These are phyloP conservation scores for Platynereis dumerilii DNA, from an alignment of 2,888 invertebrate genomes.

Conservation along the genomic window DNA sequence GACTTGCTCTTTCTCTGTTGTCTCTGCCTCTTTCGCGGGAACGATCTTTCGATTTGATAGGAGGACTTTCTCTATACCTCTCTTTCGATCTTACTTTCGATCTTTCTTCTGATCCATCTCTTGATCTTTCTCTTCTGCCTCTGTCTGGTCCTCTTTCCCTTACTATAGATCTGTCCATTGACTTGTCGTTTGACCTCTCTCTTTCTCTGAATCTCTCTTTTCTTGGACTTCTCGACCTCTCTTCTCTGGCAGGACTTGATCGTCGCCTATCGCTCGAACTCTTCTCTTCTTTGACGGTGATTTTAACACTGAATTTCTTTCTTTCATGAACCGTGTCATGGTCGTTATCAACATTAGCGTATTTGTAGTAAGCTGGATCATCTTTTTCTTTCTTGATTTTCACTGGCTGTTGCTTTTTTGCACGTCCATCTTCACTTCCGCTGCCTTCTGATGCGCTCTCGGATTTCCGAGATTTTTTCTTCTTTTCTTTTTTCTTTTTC, in stretches of 20 bases:
- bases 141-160: neutral
- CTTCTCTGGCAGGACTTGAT: neutral
- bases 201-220: neutral
- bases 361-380: constrained; percentile 7
- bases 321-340: neutral
- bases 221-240: neutral
- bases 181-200: neutral
- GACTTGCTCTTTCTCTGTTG: neutral
- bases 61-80: neutral
- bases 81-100: neutral
- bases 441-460: neutral
- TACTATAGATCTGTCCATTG: neutral
- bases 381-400: constrained; percentile 11
- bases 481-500: constrained; percentile 49
- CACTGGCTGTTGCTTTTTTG: neutral
- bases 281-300: neutral
- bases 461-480: constrained; percentile 33
- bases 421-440: neutral
- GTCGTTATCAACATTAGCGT: neutral
- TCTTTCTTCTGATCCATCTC: neutral
- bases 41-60: neutral
- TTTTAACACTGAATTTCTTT: neutral
- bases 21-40: neutral
- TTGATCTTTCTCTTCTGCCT: too few species aligned
- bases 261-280: neutral